Percentiles rank a stretch among this genome's conserved stretches.
Evolutionary conservation across 2,113 vertebrate genomes (phyloP).

Genomic region (Mesocricetus auratus): DNA sequence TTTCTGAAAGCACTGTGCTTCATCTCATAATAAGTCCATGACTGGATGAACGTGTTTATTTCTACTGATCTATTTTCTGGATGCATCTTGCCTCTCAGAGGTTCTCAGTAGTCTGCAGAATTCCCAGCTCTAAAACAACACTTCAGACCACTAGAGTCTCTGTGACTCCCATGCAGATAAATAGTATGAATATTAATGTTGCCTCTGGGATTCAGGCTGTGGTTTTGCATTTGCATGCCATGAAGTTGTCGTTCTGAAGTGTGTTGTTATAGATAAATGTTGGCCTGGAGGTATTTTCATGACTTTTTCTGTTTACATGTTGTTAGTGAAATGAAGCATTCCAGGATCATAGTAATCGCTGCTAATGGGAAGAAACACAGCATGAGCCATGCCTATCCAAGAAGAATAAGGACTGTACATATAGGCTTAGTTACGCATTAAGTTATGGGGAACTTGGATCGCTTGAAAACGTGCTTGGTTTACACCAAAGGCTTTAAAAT

Average conservation of each 20-base stretch:
- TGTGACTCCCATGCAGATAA: slow-evolving; percentile 49
- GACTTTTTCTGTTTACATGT: slow-evolving; percentile 35
- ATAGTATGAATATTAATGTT: slow-evolving; percentile 55
- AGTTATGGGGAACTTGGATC: not conserved
- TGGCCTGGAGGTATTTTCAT: slow-evolving; percentile 41
- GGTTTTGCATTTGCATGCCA: slow-evolving; percentile 45
- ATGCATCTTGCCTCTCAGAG: slow-evolving; percentile 71
- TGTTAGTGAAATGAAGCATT: slow-evolving; percentile 49
- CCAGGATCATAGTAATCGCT: not conserved
- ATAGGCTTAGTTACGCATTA: slow-evolving; percentile 8
- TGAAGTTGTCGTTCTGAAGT: not conserved
- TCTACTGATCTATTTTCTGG: slow-evolving; percentile 78
- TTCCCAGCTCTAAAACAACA: slow-evolving; percentile 71
- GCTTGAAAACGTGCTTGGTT: slow-evolving; percentile 5
- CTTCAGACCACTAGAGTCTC: slow-evolving; percentile 49
- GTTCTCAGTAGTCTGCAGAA: slow-evolving; percentile 66
- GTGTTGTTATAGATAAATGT: slow-evolving; percentile 19
- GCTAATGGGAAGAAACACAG: not conserved
- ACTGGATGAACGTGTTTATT: slow-evolving; percentile 68
- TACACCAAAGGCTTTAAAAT: not conserved
- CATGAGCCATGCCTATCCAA: not conserved
- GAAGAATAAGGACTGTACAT: not conserved
- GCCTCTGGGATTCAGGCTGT: not conserved
- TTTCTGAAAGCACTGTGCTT: slow-evolving; percentile 61
- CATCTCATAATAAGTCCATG: slow-evolving; percentile 73